These are phyloP conservation scores for Himantopus leucocephalus DNA, from an alignment of 2,113 vertebrate species.

Conservation along the genomic window DNA sequence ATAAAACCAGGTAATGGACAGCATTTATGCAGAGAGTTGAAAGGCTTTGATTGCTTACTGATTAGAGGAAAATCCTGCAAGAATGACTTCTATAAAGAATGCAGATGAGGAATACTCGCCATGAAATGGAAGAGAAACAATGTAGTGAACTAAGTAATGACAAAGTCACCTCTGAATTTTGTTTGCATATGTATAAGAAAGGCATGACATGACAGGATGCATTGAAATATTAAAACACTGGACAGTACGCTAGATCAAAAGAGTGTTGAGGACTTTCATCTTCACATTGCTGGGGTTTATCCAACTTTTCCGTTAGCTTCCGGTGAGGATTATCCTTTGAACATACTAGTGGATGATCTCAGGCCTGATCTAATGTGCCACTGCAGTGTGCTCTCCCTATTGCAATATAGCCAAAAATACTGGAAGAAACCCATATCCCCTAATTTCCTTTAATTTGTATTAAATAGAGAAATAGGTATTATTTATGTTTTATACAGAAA, in stretches of 20 bases:
- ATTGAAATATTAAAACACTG: neutral
- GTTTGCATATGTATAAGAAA: neutral
- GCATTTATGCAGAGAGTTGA: neutral
- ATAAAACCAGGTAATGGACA: neutral
- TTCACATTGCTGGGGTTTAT: neutral
- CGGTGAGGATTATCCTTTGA: neutral
- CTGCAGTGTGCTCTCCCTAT: neutral
- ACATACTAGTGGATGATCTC: neutral
- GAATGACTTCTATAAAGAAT: neutral
- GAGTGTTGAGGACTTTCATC: neutral
- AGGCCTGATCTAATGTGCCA: neutral
- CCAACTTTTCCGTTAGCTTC: neutral
- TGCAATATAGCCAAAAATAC: neutral
- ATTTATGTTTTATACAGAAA: conserved; percentile 3
- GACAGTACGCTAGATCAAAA: neutral
- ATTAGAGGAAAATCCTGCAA: neutral
- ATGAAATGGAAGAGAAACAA: neutral
- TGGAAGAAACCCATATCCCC: neutral
- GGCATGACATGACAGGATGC: neutral
- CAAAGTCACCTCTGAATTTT: neutral
- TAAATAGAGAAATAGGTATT: neutral
- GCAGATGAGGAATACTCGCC: neutral
- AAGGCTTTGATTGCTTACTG: neutral
- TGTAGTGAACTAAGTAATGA: neutral
- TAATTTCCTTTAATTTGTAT: neutral